phyloP scores from a whole-genome alignment of 2,888 invertebrate genomes.

The Polylopha cassiicola region DNA sequence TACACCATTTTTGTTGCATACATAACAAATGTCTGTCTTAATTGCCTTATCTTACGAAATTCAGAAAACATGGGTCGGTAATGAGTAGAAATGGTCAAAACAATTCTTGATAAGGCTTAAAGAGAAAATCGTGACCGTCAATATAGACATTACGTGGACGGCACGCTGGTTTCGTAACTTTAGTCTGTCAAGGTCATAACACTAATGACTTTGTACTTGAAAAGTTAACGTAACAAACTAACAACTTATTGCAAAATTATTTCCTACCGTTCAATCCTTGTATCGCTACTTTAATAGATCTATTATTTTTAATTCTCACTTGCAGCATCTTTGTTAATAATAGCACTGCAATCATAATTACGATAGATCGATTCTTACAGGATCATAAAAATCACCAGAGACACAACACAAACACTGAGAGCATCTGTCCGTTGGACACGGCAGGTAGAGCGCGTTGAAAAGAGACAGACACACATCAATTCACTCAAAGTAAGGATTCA shows the following conservation, averaged over 20 bases:
- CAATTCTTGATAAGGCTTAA: constrained; percentile 30
- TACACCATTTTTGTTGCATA: too few species aligned
- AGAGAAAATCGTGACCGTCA: constrained; percentile 59
- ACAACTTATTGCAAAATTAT: constrained; percentile 35
- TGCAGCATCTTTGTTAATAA: constrained; percentile 34
- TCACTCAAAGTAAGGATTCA: constrained; percentile 59
- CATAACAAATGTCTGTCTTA: too few species aligned
- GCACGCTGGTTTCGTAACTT: constrained; percentile 56
- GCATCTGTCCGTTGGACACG: constrained; percentile 45
- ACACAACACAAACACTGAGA: constrained; percentile 47
- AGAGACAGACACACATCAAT: constrained; percentile 60
- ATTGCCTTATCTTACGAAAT: too few species aligned
- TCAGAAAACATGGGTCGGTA: too few species aligned
- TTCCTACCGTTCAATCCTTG: constrained; percentile 32
- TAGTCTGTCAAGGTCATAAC: constrained; percentile 61
- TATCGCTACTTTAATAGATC: constrained; percentile 31
- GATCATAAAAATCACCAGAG: constrained; percentile 30
- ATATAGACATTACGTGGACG: constrained; percentile 54
- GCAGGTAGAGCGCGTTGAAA: constrained; percentile 59
- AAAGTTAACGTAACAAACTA: constrained; percentile 41
- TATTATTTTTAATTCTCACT: constrained; percentile 31
- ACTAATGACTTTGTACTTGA: constrained; percentile 63
- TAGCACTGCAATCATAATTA: constrained; percentile 28
- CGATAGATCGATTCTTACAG: constrained; percentile 23
- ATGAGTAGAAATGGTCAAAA: too few species aligned